These are phyloP conservation scores for Murina feae DNA, from an alignment of 2,113 vertebrate species.

Conservation along the genomic window DNA sequence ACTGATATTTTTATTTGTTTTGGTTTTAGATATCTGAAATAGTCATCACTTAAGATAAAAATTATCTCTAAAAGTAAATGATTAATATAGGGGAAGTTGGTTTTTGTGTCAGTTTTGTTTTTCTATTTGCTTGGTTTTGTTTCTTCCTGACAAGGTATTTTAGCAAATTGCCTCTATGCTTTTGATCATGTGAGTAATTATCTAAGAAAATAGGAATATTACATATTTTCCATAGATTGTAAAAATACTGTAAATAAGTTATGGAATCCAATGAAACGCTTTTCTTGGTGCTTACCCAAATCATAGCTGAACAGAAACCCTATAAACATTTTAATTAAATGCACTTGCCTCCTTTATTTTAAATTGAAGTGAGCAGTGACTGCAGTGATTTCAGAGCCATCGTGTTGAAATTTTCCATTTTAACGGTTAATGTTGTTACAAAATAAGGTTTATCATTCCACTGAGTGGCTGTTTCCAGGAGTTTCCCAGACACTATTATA, in stretches of 20 bases:
- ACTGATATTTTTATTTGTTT: background rate
- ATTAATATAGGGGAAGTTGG: background rate
- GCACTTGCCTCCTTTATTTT: background rate
- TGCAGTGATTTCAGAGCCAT: background rate
- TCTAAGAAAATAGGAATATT: background rate
- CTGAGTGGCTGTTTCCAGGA: background rate
- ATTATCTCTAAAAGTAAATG: background rate
- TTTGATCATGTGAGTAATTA: background rate
- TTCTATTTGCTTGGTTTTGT: background rate
- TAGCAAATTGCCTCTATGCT: background rate
- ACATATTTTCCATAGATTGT: background rate
- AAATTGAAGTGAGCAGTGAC: background rate
- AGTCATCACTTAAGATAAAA: background rate
- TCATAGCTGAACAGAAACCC: background rate
- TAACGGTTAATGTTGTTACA: background rate
- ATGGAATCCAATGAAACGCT: background rate
- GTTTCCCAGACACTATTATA: background rate
- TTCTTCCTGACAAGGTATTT: background rate
- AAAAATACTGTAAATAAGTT: background rate
- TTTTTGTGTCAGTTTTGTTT: background rate
- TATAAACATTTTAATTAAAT: background rate
- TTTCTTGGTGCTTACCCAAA: background rate
- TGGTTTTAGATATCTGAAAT: background rate
- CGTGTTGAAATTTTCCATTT: background rate
- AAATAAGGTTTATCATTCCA: background rate